A percentile compares a stretch with the other conserved stretches of the same genome.
Evolutionary conservation across 30 jellyfish, hydroid and myxozoan genomes (phyloP).

Genomic region (Hydractinia symbiolongicarpus): DNA sequence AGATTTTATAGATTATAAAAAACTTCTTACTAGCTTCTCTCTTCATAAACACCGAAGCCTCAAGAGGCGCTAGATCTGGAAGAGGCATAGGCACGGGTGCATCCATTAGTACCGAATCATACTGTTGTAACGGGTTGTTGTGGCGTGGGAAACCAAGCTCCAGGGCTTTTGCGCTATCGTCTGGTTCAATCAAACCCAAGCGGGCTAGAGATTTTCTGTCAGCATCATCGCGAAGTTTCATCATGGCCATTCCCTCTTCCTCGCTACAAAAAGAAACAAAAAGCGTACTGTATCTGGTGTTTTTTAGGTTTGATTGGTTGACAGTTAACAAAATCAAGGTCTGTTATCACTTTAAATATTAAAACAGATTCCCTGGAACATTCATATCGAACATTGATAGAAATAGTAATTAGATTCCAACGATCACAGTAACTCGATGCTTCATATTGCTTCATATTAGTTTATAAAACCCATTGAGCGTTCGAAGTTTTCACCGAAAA

Average conservation of each 20-base stretch:
- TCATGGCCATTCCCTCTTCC: conserved; percentile 95
- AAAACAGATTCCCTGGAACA: not conserved
- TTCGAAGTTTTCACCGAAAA: no score
- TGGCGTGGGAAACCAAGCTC: conserved; percentile 74
- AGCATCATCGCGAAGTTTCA: conserved; percentile 76
- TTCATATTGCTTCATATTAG: no score
- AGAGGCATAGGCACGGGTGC: conserved; percentile 10
- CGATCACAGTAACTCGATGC: no score
- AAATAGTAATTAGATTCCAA: no score
- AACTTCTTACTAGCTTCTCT: no score
- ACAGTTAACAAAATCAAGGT: not conserved
- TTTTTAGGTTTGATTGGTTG: not conserved
- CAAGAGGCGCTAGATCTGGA: not conserved
- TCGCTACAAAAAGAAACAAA: conserved; percentile 42
- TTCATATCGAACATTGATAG: not conserved
- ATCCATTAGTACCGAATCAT: not conserved
- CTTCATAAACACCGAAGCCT: no score
- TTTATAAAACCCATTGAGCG: no score
- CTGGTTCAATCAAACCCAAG: conserved; percentile 65
- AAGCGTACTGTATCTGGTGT: no score
- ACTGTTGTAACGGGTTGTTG: not conserved
- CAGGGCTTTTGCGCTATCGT: conserved; percentile 63
- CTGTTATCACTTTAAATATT: not conserved
- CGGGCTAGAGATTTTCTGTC: conserved; percentile 64
- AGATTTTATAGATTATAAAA: no score